These are phyloP conservation scores for Cathartes aura DNA, from an alignment of 2,113 vertebrate species.

Conservation along the genomic window DNA sequence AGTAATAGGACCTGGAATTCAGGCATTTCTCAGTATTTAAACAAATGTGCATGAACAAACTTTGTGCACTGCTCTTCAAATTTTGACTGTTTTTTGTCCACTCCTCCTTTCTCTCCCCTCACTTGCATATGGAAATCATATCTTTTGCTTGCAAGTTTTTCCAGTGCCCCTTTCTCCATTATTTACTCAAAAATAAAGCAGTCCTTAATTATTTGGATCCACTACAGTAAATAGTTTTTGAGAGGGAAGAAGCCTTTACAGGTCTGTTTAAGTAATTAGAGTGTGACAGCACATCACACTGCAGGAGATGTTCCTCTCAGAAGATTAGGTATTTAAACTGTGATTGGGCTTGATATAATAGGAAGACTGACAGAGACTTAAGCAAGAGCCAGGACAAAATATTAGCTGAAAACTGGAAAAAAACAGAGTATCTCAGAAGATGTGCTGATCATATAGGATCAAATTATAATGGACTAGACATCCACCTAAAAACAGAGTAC, in stretches of 20 bases:
- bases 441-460: background rate
- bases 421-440: background rate
- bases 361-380: background rate
- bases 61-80: background rate
- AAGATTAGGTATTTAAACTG: background rate
- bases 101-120: background rate
- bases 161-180: background rate
- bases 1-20: background rate
- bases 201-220: background rate
- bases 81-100: background rate
- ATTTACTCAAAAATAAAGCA: background rate
- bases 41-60: background rate
- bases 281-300: background rate
- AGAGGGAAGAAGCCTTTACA: background rate
- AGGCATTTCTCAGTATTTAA: background rate
- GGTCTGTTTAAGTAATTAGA: background rate
- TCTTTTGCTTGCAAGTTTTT: background rate
- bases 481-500: background rate
- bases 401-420: background rate
- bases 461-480: background rate
- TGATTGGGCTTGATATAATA: background rate
- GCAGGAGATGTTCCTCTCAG: background rate
- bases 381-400: constrained; percentile 9
- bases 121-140: background rate
- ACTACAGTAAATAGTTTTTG: background rate